Base-by-base conservation (phyloP, 1,140 invertebrate genomes). In the Philopotamus ludificatus region DNA sequence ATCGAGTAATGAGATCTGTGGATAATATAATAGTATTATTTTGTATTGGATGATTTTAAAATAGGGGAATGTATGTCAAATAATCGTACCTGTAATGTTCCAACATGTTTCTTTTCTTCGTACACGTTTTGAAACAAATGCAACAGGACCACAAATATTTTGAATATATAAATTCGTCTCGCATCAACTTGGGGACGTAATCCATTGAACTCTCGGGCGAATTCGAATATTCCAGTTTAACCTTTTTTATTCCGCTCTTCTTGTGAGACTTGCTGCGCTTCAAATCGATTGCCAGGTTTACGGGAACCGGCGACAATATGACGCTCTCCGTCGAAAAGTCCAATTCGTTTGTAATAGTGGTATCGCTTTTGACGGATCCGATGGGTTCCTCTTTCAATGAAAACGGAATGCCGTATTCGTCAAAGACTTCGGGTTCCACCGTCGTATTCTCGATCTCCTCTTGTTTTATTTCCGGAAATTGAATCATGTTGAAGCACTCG, bases 11-110 rank as follows among this genome's bases (percentile, higher is more conserved):
- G n/a, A n/a, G n/a, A n/a, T n/a, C n/a, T n/a, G n/a, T n/a, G n/a
- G n/a, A n/a, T n/a, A n/a, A n/a, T n/a, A n/a, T n/a, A n/a, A n/a
- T n/a, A n/a, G n/a, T n/a, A n/a, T n/a, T n/a, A n/a, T n/a, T n/a
- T n/a, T n/a, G n/a, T n/a, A n/a, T n/a, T n/a, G n/a, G n/a, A n/a
- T n/a, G n/a, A n/a, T n/a, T n/a, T n/a, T n/a, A n/a, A n/a, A n/a
- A n/a, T n/a, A n/a, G n/a, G n/a, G n/a, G n/a, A 41, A 65, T 20
- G 45, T 41, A 34, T 42, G 44, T 10, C 20, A 18, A 63, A 54
- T 16, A 10, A 53, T 10, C 71, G 66, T 71, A 81, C 79, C 72
- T 79, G 57, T 81, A 81, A 72, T 81, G 79, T 42, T 74, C 66
- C 3, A 80, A 44, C 68, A 79, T 73, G 20, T 75, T 73, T 15